Conservation (phyloP, 2,888 invertebrate species). For the Pecten maximus region DNA sequence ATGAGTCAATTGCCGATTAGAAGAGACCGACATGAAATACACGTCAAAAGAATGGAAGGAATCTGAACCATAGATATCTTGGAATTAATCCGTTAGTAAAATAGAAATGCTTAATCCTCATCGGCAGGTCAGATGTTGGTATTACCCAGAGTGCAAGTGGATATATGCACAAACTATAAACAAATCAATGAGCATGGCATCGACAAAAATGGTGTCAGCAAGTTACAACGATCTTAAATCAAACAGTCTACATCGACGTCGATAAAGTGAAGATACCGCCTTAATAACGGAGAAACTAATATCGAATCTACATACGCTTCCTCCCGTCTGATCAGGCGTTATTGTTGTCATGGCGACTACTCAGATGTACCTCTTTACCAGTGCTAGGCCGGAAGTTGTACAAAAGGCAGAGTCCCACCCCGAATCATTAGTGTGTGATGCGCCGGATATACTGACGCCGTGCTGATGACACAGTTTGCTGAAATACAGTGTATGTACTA, state of each 20-base stretch:
- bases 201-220: not conserved
- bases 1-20: not conserved
- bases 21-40: not conserved
- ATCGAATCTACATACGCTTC: not conserved
- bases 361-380: not conserved
- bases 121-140: not conserved
- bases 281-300: not conserved
- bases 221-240: not conserved
- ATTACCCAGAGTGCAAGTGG: not conserved
- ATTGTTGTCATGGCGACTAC: not conserved
- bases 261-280: not conserved
- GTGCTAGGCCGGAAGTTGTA: not conserved
- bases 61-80: not conserved
- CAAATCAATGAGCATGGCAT: not conserved
- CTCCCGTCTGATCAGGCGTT: not conserved
- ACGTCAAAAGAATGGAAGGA: not conserved
- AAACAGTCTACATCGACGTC: not conserved
- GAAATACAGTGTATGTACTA: not conserved
- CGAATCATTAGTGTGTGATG: conserved; percentile 26
- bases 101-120: not conserved
- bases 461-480: not conserved
- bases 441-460: conserved; percentile 10
- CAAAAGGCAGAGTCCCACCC: not conserved
- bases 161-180: not conserved
- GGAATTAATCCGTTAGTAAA: not conserved